Evolutionary conservation across 2,888 invertebrate genomes (phyloP).

Genomic region (Carterocephalus palaemon): DNA sequence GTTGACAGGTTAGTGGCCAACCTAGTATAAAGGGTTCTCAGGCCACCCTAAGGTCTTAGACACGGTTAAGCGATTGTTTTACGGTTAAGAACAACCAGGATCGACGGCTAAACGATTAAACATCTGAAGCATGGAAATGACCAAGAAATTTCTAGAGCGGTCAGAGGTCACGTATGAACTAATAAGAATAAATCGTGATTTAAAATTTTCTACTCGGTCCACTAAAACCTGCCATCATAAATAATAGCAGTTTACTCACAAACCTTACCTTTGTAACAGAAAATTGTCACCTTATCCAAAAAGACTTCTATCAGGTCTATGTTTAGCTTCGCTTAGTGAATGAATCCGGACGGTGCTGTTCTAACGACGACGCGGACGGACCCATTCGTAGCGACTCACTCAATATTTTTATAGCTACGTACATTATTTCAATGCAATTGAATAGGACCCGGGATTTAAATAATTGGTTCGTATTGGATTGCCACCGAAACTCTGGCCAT

Average conservation of each 20-base stretch:
- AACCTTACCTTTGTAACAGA: constrained; percentile 45
- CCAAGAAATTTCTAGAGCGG: too few species aligned
- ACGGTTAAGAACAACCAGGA: too few species aligned
- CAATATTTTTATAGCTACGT: constrained; percentile 68
- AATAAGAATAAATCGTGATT: too few species aligned
- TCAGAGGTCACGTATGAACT: too few species aligned
- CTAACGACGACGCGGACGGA: constrained; percentile 38
- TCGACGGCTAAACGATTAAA: too few species aligned
- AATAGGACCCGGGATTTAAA: constrained; percentile 31
- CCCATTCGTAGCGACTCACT: constrained; percentile 49
- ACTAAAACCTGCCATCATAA: too few species aligned
- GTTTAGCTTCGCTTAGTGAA: constrained; percentile 62
- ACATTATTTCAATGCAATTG: constrained; percentile 68
- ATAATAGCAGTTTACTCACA: constrained; percentile 29
- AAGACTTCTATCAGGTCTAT: constrained; percentile 43
- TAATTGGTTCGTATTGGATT: constrained; percentile 34
- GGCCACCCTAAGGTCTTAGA: too few species aligned
- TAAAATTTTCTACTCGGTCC: too few species aligned
- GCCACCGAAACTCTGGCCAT: constrained; percentile 4
- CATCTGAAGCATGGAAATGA: too few species aligned
- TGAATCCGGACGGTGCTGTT: constrained; percentile 59
- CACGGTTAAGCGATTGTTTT: too few species aligned
- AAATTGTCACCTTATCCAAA: constrained; percentile 50
- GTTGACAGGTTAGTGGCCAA: too few species aligned
- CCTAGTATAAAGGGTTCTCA: too few species aligned